Conservation (phyloP, 1,140 invertebrate genomes). For the Calephelis nemesis region DNA sequence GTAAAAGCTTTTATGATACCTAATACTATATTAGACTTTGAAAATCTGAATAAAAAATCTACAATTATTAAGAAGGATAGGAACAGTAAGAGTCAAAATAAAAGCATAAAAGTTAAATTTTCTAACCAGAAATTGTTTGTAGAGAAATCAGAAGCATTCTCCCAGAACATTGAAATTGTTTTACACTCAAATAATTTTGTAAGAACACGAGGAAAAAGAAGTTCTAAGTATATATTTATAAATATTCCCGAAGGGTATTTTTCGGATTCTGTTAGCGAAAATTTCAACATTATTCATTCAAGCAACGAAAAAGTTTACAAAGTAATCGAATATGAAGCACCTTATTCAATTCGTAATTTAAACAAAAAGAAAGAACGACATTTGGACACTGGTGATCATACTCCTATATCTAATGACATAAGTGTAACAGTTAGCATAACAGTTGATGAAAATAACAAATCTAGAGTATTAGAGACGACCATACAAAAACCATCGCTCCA, state of each 20-base stretch:
- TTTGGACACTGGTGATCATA: conserved; percentile 34
- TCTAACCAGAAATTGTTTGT: conserved; percentile 47
- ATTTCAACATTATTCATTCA: conserved; percentile 30
- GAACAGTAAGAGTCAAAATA: conserved; percentile 10
- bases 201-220: conserved; percentile 30
- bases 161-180: conserved; percentile 51
- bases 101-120: conserved; percentile 38
- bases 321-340: conserved; percentile 59
- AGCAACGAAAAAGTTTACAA: conserved; percentile 65
- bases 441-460: conserved; percentile 29
- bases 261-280: conserved; percentile 42
- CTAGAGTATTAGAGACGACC: conserved; percentile 33
- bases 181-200: conserved; percentile 45
- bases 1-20: conserved; percentile 65
- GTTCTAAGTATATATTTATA: conserved; percentile 53
- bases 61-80: neutral
- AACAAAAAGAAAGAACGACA: conserved; percentile 31
- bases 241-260: conserved; percentile 59
- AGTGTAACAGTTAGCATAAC: conserved; percentile 37
- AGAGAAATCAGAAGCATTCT: conserved; percentile 48
- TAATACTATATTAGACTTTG: conserved; percentile 34
- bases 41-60: neutral
- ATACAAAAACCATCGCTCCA: conserved; percentile 31
- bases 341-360: conserved; percentile 30
- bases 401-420: conserved; percentile 31